These are phyloP conservation scores for Nomada fabriciana DNA, from an alignment of 2,888 invertebrate species.

Conservation along the genomic window DNA sequence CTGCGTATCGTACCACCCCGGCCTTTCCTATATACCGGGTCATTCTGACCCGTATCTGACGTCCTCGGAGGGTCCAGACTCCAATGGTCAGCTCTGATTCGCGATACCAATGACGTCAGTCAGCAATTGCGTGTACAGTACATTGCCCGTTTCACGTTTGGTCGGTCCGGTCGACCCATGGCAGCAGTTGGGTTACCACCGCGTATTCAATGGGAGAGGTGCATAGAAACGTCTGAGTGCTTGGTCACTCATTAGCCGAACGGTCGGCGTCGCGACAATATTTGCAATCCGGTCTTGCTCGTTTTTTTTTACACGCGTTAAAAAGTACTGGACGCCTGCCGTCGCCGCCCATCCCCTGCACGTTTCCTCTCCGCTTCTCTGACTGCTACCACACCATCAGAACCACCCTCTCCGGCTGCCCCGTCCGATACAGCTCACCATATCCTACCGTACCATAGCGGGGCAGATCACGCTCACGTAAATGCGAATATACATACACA, in stretches of 20 bases:
- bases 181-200: constrained; percentile 18
- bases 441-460: not conserved
- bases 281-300: constrained; percentile 43
- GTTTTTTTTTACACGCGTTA: constrained; percentile 40
- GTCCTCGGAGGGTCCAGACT: too few species aligned
- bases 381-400: not conserved
- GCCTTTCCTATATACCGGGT: too few species aligned
- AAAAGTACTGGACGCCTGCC: constrained; percentile 7
- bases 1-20: too few species aligned
- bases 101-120: constrained; percentile 27
- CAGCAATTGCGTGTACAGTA: constrained; percentile 28
- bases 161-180: not conserved
- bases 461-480: not conserved
- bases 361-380: not conserved
- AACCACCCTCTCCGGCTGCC: constrained; percentile 36
- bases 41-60: too few species aligned
- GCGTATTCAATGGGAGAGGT: constrained; percentile 40
- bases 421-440: constrained; percentile 20
- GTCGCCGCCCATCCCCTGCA: not conserved
- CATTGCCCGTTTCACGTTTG: constrained; percentile 23
- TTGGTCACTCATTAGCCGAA: constrained; percentile 45
- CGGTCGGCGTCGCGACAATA: constrained; percentile 42
- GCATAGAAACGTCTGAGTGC: constrained; percentile 21
- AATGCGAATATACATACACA: not conserved
- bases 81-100: too few species aligned